Evolutionary conservation across 2,888 invertebrate genomes (phyloP), one percentile per base, ranked within the genome.

Genomic region (Hirtodrosophila cameraria): DNA sequence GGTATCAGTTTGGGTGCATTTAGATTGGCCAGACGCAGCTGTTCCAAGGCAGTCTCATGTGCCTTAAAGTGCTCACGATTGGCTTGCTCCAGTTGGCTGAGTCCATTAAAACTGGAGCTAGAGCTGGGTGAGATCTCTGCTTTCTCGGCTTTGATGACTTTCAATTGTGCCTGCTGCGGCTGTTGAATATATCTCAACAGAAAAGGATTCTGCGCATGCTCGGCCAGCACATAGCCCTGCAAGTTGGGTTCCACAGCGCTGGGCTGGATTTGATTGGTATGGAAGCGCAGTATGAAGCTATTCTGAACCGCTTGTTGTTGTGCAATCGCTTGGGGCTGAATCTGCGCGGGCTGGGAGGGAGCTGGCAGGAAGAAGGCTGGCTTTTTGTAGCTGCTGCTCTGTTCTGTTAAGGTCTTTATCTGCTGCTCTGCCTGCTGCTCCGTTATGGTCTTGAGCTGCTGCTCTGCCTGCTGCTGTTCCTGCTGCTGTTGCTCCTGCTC

Each of bases 51-150:
- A n/a, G 86, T 61, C 54, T 89, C 88, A 27, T 90, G 90, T 2
- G 90, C 90, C 2, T 81, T 84, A 42, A 90, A 89, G 46, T 90
- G 89, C 15, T 89, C 89, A 13, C 79, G 80, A 1, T 82, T 88
- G 6, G 90, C 90, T 52, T 71, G 70, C 36, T 89, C 87, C 48
- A 88, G 42, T 16, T 83, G 85, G 30, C 72, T 67, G 39, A 80
- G 39, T 1, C 42, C 42, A 8, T 15, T 18, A 36, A 28, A 6
- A 3, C 12, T 31, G 41, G 45, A 4, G 1, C 23, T 23, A 28
- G 11, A 23, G 12, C 13, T 23, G 39, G 16, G 0, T 15, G 6
- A 8, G 42, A 5, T 20, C 3, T 20, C 18, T 20, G 31, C 25
- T 38, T 18, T 25, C 11, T 18, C 13, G 6, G 23, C 3, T 5